phyloP scores from a whole-genome alignment of 2,113 vertebrate species.

The Cervus canadensis region DNA sequence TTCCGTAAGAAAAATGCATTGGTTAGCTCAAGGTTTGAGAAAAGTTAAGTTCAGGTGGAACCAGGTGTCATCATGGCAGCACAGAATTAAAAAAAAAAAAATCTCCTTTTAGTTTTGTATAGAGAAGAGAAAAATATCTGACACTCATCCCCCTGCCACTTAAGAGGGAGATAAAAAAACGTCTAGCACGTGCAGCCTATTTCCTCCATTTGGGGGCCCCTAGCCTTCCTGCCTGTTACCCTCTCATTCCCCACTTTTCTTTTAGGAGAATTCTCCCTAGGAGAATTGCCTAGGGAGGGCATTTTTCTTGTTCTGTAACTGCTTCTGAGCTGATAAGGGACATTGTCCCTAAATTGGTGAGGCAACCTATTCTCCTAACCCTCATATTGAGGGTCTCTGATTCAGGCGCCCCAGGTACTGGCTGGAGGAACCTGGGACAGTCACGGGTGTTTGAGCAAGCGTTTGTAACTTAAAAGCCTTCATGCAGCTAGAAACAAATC shows the following conservation, averaged over 20 bases:
- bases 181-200: not conserved
- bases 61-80: not conserved
- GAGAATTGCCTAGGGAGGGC: not conserved
- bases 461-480: not conserved
- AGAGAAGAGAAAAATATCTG: not conserved
- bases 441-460: not conserved
- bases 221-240: not conserved
- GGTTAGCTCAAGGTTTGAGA: not conserved
- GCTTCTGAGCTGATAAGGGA: not conserved
- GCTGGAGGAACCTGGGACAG: not conserved
- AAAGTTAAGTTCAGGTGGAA: not conserved
- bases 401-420: not conserved
- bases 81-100: not conserved
- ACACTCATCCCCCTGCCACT: not conserved
- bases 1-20: not conserved
- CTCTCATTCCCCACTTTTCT: not conserved
- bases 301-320: not conserved
- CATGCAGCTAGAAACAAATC: not conserved
- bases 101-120: not conserved
- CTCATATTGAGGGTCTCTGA: not conserved
- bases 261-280: not conserved
- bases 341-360: not conserved
- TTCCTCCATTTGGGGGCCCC: not conserved
- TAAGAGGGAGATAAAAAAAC: not conserved
- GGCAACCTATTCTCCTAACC: not conserved